Evolutionary conservation across 2,113 vertebrate species (phyloP).

Genomic region (Cranoglanis bouderius): DNA sequence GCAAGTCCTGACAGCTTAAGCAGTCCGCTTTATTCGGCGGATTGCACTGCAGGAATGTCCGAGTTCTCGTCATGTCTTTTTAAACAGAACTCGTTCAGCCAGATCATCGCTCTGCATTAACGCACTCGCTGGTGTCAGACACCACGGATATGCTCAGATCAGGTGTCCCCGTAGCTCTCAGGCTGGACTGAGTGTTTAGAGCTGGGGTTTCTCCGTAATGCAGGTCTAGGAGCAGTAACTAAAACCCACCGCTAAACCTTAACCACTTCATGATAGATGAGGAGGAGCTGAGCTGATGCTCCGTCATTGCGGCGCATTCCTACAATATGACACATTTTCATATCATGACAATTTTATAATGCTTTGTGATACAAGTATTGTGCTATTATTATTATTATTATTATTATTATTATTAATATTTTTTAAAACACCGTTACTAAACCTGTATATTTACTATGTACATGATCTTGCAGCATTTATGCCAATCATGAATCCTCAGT

Average conservation of each 20-base stretch:
- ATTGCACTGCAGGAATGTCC: background rate
- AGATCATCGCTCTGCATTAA: slow-evolving; percentile 31
- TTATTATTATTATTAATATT: no score
- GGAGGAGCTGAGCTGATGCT: background rate
- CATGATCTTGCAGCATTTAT: no score
- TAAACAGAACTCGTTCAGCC: slow-evolving; percentile 34
- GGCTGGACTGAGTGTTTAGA: background rate
- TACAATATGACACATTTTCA: background rate
- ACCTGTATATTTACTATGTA: no score
- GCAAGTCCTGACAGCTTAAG: background rate
- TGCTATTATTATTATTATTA: no score
- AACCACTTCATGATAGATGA: slow-evolving; percentile 4
- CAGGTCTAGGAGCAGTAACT: slow-evolving; percentile 29
- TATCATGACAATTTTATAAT: background rate
- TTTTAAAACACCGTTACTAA: no score
- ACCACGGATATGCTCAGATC: slow-evolving; percentile 9
- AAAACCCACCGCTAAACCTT: slow-evolving; percentile 19
- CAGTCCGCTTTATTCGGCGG: background rate
- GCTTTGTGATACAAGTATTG: background rate
- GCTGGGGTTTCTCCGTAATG: background rate
- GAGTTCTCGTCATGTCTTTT: background rate
- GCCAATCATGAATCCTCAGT: no score
- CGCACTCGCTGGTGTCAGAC: slow-evolving; percentile 10
- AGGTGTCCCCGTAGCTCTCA: background rate
- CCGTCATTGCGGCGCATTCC: no score